Evolutionary conservation across 2,888 invertebrate species (phyloP), one percentile per base, ranked within the genome.

Genomic region (Diaphora mendica): DNA sequence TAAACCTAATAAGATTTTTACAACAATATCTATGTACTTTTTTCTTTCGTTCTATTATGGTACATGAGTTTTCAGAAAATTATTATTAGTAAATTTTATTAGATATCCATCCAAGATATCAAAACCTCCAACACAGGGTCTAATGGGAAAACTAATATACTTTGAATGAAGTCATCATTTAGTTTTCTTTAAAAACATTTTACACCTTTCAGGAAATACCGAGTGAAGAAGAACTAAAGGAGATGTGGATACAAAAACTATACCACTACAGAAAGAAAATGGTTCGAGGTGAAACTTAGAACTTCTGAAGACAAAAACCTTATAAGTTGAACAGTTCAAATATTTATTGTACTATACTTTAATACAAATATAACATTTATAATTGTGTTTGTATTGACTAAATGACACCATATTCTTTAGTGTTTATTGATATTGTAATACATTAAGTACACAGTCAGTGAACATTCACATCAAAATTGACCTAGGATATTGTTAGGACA

Each of bases 221-320:
- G 70, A 97, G 96, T 90, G 97, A 97, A 88, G 97, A 97, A 81
- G 96, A 96, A 71, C 95, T 97, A 75, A 96, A 96, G 86, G 97
- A 98, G 79, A 97, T 97, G 94, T 98, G 98, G 98, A 96, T 97
- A 48, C 97, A 97, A 85, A 97, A 97, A 86, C 91, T 97, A 3
- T 97, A 96, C 85, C 96, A 96, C 66, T 96, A 96, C 79, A 96
- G 97, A 72, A 97, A 97, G 82, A 97, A 97, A 90, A 96, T 96
- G 88, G 90, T 96, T 62, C 93, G 92, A 84, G 97, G 94, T 74
- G 95, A 96, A 87, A 86, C 91, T 78, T 91, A 89, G 87, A 79
- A 39, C 15, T 62, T 11, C 30, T 5, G 8, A 26, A 62, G 26
- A 59, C 13, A 26, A 30, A 62, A 30, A 62, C 7, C 30, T 30